Conservation (phyloP, 2,888 invertebrate genomes). For the Limnephilus marmoratus region DNA sequence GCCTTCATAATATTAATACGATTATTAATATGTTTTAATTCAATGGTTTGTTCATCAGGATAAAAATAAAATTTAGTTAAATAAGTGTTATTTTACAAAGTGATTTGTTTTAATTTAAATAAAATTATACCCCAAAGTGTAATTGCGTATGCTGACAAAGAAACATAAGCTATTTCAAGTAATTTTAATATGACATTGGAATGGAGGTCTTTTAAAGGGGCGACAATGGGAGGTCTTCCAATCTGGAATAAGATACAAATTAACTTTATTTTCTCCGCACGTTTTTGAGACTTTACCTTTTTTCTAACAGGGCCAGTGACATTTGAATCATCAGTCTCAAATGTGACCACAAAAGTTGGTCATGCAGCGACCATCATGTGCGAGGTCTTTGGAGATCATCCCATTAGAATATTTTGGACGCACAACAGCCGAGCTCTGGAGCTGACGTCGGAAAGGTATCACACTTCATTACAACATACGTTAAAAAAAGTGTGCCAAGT, state of each 20-base stretch:
- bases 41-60: too few relatives aligned
- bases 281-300: not conserved
- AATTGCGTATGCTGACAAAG: too few relatives aligned
- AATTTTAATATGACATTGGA: not conserved
- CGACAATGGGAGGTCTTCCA: too few relatives aligned
- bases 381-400: slow-evolving; percentile 88
- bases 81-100: too few relatives aligned
- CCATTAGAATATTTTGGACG: slow-evolving; percentile 88
- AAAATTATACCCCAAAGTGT: too few relatives aligned
- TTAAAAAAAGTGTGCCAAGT: not conserved
- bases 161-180: not conserved
- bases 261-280: too few relatives aligned
- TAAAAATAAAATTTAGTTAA: too few relatives aligned
- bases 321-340: slow-evolving; percentile 83
- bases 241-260: too few relatives aligned
- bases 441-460: slow-evolving; percentile 50
- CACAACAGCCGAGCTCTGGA: slow-evolving; percentile 74
- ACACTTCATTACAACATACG: not conserved
- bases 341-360: slow-evolving; percentile 86
- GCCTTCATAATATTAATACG: too few relatives aligned
- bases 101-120: too few relatives aligned
- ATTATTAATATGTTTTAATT: too few relatives aligned
- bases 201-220: not conserved
- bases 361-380: slow-evolving; percentile 85
- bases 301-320: slow-evolving; percentile 84